These are phyloP conservation scores for Drosophila ficusphila DNA, from an alignment of 1,140 invertebrate genomes.

Conservation along the genomic window DNA sequence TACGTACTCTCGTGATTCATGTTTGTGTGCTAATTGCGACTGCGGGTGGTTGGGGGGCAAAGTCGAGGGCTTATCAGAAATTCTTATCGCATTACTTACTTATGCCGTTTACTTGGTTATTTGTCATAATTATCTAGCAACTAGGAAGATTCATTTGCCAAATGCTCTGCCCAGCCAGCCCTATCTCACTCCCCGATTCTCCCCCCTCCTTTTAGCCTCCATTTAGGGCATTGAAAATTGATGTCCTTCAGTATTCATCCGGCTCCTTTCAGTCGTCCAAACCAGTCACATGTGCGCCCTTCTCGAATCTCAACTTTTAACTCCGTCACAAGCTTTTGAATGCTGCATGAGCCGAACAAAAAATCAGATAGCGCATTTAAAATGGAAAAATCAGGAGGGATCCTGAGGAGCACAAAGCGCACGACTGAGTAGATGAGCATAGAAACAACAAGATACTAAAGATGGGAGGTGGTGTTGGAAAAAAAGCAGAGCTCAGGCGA, in stretches of 20 bases:
- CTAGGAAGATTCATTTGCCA: constrained; percentile 39
- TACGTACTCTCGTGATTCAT: constrained; percentile 58
- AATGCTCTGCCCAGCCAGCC: neutral
- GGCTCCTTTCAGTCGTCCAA: neutral
- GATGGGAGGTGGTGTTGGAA: constrained; percentile 5
- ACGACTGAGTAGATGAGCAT: constrained; percentile 72
- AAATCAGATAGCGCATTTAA: constrained; percentile 79
- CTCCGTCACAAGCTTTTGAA: constrained; percentile 66
- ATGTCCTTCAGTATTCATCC: constrained; percentile 34
- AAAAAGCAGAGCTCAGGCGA: constrained; percentile 60
- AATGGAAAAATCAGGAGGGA: constrained; percentile 50
- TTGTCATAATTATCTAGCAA: constrained; percentile 63
- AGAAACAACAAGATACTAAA: constrained; percentile 30
- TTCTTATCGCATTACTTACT: constrained; percentile 65
- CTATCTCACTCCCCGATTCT: neutral
- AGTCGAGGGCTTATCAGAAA: constrained; percentile 37
- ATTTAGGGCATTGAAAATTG: constrained; percentile 49
- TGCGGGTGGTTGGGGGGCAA: neutral
- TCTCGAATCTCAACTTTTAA: constrained; percentile 71
- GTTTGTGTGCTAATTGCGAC: constrained; percentile 73
- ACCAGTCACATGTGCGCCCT: constrained; percentile 21
- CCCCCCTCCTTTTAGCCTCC: neutral
- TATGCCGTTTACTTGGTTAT: constrained; percentile 61
- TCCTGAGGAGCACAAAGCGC: constrained; percentile 60
- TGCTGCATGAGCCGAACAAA: constrained; percentile 68